A percentile compares a stretch with the other conserved stretches of the same genome.
These are phyloP conservation scores for Beris chalybata DNA, from an alignment of 2,888 invertebrate genomes.

Conservation along the genomic window DNA sequence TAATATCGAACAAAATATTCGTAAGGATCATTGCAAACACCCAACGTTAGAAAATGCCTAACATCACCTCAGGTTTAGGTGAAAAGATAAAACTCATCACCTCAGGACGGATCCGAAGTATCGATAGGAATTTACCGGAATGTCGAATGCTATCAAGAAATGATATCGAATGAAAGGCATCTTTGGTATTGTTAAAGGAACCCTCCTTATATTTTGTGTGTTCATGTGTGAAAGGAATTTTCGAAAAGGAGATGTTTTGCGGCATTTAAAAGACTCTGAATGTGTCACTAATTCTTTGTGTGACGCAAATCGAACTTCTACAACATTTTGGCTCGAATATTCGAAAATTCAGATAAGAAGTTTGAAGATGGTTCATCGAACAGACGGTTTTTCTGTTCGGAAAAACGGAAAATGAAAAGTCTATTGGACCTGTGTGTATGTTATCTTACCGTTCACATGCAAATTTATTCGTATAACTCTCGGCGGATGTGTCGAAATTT, in stretches of 20 bases:
- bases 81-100: conserved; percentile 6
- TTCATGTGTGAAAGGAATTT: conserved; percentile 5
- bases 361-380: too few species aligned
- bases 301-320: conserved; percentile 23
- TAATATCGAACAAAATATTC: neutral
- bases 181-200: neutral
- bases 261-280: conserved; percentile 14
- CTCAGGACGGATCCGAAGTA: neutral
- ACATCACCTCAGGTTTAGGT: neutral
- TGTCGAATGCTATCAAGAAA: neutral
- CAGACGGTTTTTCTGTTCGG: too few species aligned
- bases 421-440: conserved; percentile 1
- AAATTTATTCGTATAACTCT: conserved; percentile 59
- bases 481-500: conserved; percentile 61
- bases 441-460: conserved; percentile 57
- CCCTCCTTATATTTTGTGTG: neutral
- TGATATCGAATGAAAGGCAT: conserved; percentile 1
- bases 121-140: conserved; percentile 13
- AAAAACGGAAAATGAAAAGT: conserved; percentile 7
- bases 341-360: too few species aligned
- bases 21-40: neutral
- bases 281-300: conserved; percentile 34
- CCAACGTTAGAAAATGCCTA: neutral
- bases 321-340: neutral
- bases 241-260: neutral